Evolutionary conservation across 2,888 invertebrate species (phyloP).

Genomic region (Sialis lutaria): DNA sequence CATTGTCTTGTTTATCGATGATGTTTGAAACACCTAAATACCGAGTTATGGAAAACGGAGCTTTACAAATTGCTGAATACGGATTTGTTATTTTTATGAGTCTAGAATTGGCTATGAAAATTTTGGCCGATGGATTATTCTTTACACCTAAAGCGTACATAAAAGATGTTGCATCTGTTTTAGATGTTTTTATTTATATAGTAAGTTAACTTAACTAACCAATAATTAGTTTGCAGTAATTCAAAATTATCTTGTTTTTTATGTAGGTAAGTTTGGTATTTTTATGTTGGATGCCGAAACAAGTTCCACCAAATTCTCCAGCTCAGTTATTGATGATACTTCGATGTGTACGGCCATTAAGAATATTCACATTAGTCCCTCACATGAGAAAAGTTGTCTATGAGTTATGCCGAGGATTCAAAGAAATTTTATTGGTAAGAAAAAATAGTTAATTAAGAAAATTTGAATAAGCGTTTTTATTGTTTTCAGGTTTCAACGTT

Average conservation of each 20-base stretch:
- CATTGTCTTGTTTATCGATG: conserved; percentile 95
- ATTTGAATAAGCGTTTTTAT: neutral
- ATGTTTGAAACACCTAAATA: conserved; percentile 94
- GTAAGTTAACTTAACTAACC: conserved; percentile 34
- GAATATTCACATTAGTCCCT: conserved; percentile 95
- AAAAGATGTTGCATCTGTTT: conserved; percentile 89
- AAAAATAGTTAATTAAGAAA: neutral
- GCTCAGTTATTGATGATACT: conserved; percentile 93
- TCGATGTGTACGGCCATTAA: conserved; percentile 84
- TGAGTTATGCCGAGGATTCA: conserved; percentile 94
- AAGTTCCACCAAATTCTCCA: conserved; percentile 82
- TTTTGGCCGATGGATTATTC: conserved; percentile 91
- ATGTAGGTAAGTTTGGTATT: conserved; percentile 83
- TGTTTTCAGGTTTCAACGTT: conserved; percentile 71
- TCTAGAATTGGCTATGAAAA: conserved; percentile 85
- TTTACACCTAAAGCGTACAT: conserved; percentile 99
- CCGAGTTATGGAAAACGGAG: conserved; percentile 88
- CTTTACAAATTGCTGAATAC: conserved; percentile 89
- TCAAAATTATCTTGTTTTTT: conserved; percentile 4
- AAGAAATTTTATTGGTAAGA: conserved; percentile 86
- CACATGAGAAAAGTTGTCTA: conserved; percentile 99
- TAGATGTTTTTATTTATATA: conserved; percentile 95
- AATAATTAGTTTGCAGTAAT: neutral
- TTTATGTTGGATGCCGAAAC: conserved; percentile 88
- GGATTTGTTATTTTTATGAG: conserved; percentile 98